phyloP scores from a whole-genome alignment of 2,888 invertebrate genomes.

The Tipula helvola region DNA sequence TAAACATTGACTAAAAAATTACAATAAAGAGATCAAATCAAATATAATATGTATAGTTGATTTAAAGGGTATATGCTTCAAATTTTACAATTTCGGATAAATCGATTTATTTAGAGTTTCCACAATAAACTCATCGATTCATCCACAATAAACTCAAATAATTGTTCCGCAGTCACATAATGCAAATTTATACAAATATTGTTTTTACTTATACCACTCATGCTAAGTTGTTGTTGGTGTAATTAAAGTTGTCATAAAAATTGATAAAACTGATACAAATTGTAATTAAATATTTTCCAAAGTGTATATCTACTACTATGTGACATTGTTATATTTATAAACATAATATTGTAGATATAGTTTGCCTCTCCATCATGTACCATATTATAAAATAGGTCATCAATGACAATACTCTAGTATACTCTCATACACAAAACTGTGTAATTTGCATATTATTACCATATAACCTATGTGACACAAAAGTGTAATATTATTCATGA shows the following conservation, averaged over 20 bases:
- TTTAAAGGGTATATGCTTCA: no score
- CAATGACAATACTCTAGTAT: not conserved
- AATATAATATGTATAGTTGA: no score
- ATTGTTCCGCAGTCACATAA: not conserved
- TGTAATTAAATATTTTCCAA: not conserved
- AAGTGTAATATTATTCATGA: not conserved
- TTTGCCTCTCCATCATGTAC: not conserved
- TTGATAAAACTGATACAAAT: not conserved
- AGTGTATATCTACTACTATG: not conserved
- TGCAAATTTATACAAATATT: not conserved
- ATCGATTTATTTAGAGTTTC: no score
- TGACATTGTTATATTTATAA: not conserved
- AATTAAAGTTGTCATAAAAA: not conserved
- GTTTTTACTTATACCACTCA: not conserved
- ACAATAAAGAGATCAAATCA: no score
- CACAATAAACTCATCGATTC: no score
- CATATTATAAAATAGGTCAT: not conserved
- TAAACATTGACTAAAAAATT: no score
- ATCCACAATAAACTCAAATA: no score
- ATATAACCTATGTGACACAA: not conserved
- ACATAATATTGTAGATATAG: not conserved
- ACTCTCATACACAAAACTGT: not conserved
- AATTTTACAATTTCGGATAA: no score
- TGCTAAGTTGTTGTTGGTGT: not conserved
- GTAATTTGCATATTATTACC: not conserved